Base-by-base conservation (phyloP, 1,140 invertebrate genomes). In the Brevipalpus yothersi region DNA sequence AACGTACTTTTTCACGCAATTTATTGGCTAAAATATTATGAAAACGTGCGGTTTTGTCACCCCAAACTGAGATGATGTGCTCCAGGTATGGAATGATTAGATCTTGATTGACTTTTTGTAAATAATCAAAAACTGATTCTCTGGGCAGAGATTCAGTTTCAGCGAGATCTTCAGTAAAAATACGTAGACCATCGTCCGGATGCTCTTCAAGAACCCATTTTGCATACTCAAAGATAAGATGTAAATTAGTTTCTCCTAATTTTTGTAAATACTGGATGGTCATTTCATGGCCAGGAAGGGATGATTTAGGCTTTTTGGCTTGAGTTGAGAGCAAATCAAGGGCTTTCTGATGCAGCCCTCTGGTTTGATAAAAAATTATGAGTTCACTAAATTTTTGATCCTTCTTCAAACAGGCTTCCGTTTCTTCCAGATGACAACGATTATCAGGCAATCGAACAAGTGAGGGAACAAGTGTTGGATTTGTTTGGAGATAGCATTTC, bases 401-500 rank as follows among this genome's bases (percentile, higher is more conserved):
- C 65, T 83, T 81, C 61, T 83, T 78, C 5, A 98, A 73, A 9
- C 85, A 86, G 64, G 82, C 80, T 69, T 97, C 92, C 1, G 88
- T 83, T 75, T 97, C 94, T 58, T 87, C 85, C 5, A 96, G 71
- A 67, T 94, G 86, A 71, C 92, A 96, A 68, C 90, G 82, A 72
- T 95, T 97, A 65, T 80, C 78, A 58, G 74, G 73, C n/a, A 92
- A 72, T 12, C 93, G 78, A 5, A 98, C 70, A 15, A 98, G 71
- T 1, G 90, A 82, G 0, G 87, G 85, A 8, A 96, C 84, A 45
- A 95, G 73, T 0, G 86, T 86, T 75, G 94, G 89, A 71, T 96
- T 96, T 1, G 86, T 94, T 81, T 91, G 68, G 56, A 96, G 75
- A 74, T 95, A 97, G 71, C 91, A 95, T 70, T 96, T 96, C 0